Conservation (phyloP, 2,113 vertebrate species). For the Cyprinodon variegatus region DNA sequence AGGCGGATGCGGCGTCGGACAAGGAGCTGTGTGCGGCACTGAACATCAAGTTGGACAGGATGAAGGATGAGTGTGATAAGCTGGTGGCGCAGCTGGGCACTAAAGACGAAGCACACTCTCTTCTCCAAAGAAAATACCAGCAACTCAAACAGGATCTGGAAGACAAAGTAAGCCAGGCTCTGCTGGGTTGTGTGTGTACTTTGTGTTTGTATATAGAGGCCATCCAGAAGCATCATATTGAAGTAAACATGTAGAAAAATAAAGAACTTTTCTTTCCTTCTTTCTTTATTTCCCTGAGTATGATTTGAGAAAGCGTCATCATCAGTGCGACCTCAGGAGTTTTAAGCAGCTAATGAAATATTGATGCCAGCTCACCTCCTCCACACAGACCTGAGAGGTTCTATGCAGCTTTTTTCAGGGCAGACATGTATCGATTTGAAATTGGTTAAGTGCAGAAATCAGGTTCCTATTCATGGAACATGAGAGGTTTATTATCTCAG, state of each 20-base stretch:
- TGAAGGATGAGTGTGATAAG: slow-evolving; percentile 90
- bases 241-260: neutral
- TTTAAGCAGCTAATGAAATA: slow-evolving; percentile 47
- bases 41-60: slow-evolving; percentile 86
- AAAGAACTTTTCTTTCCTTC: neutral
- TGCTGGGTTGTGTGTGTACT: neutral
- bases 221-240: neutral
- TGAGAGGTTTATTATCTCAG: slow-evolving; percentile 52
- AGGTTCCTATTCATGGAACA: slow-evolving; percentile 56
- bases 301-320: neutral
- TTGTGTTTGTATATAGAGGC: neutral
- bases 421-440: slow-evolving; percentile 63
- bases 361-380: slow-evolving; percentile 38
- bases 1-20: slow-evolving; percentile 85
- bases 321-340: slow-evolving; percentile 43
- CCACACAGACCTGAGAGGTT: slow-evolving; percentile 45
- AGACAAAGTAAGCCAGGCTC: slow-evolving; percentile 82
- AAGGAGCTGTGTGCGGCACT: slow-evolving; percentile 83
- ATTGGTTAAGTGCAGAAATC: slow-evolving; percentile 41
- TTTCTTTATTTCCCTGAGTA: neutral
- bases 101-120: slow-evolving; percentile 81
- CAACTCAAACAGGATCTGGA: slow-evolving; percentile 86
- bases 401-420: slow-evolving; percentile 24
- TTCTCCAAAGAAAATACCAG: slow-evolving; percentile 83
- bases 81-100: slow-evolving; percentile 83